phyloP scores from a whole-genome alignment of 1,140 invertebrate genomes.

The Oedothorax gibbosus region DNA sequence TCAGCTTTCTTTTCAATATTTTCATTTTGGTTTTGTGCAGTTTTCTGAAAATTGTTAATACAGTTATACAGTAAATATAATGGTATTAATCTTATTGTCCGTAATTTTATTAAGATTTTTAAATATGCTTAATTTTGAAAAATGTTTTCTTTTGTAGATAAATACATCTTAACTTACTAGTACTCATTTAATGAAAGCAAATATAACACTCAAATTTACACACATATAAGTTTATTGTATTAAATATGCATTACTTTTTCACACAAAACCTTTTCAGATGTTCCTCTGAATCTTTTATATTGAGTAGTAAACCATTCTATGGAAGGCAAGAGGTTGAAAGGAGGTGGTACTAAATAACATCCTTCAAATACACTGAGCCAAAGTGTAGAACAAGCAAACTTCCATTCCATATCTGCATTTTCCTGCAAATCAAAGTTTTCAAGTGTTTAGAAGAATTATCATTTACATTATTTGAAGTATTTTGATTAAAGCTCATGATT shows the following conservation, averaged over 20 bases:
- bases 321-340: constrained; percentile 63
- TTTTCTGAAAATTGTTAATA: constrained; percentile 1
- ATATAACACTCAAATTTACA: no score
- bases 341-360: constrained; percentile 59
- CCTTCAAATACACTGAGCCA: constrained; percentile 62
- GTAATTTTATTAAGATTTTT: no score
- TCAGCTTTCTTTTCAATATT: constrained; percentile 26
- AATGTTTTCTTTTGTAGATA: no score
- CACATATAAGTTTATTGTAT: no score
- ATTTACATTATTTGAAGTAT: no score
- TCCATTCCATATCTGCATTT: constrained; percentile 64
- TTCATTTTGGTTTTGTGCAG: constrained; percentile 15
- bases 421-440: constrained; percentile 33
- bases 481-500: no score
- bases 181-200: no score
- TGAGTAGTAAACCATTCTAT: constrained; percentile 46
- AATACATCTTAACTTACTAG: no score
- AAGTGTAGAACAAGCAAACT: constrained; percentile 61
- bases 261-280: no score
- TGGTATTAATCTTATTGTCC: no score
- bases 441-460: background rate
- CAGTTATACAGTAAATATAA: background rate
- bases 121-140: no score
- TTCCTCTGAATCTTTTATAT: constrained; percentile 21
- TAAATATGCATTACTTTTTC: no score